phyloP scores from a whole-genome alignment of 2,888 invertebrate genomes.

The Sinotaia quadrata region DNA sequence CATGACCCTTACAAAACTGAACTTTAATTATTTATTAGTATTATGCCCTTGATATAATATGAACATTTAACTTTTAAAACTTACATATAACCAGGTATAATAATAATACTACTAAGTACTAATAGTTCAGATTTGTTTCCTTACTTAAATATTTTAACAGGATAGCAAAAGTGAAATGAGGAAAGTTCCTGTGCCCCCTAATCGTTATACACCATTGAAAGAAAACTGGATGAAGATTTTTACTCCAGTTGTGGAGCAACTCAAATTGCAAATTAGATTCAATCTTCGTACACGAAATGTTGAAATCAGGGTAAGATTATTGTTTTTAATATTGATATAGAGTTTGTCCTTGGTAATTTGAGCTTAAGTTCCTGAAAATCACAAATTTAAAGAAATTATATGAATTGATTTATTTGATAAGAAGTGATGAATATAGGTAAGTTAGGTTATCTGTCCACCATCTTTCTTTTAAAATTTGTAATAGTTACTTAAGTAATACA shows the following conservation, averaged over 20 bases:
- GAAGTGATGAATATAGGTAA: too few relatives aligned
- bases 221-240: constrained; percentile 98
- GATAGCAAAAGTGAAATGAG: constrained; percentile 60
- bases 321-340: not conserved
- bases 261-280: constrained; percentile 93
- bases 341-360: not conserved
- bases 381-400: too few relatives aligned
- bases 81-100: too few relatives aligned
- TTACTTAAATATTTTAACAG: constrained; percentile 45
- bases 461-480: too few relatives aligned
- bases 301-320: constrained; percentile 80
- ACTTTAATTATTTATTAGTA: too few relatives aligned
- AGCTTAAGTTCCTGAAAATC: not conserved
- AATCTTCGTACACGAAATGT: constrained; percentile 92
- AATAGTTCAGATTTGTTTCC: not conserved
- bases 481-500: too few relatives aligned
- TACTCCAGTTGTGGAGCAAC: constrained; percentile 94
- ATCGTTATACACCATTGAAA: constrained; percentile 94
- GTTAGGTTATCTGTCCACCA: too few relatives aligned
- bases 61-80: too few relatives aligned
- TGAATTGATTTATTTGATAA: too few relatives aligned
- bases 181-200: constrained; percentile 87
- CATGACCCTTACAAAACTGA: too few relatives aligned
- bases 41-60: too few relatives aligned
- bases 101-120: not conserved